Conservation (phyloP, 53 echinoderm and acorn worm genomes). For the Luidia sarsii region DNA sequence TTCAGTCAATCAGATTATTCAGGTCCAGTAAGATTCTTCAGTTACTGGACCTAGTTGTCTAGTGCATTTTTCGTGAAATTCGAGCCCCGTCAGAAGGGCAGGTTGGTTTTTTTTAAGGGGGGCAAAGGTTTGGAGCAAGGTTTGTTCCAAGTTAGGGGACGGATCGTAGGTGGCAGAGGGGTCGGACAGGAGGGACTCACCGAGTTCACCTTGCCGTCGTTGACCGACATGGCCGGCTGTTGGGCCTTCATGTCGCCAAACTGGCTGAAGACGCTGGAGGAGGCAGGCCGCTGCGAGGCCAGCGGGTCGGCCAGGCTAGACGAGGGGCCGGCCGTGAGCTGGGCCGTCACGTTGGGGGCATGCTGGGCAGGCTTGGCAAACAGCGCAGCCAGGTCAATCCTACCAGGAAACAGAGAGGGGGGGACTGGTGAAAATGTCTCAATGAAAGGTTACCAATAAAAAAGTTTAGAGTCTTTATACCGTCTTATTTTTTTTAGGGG, state of each 20-base stretch:
- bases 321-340: slow-evolving; percentile 11
- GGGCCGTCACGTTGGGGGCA: slow-evolving; percentile 14
- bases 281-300: slow-evolving; percentile 50
- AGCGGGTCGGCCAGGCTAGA: slow-evolving; percentile 19
- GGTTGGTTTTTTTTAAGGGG: no score
- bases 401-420: slow-evolving; percentile 24
- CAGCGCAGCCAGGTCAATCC: slow-evolving; percentile 87
- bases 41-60: no score
- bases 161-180: no score
- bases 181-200: slow-evolving; percentile 35
- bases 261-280: slow-evolving; percentile 83
- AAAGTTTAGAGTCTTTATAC: no score
- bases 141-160: background rate
- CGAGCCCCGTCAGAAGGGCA: no score
- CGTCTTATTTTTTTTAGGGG: no score
- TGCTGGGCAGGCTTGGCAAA: slow-evolving; percentile 74
- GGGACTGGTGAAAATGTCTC: no score
- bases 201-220: slow-evolving; percentile 48
- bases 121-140: background rate
- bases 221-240: slow-evolving; percentile 48
- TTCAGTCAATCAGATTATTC: no score
- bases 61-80: no score
- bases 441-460: no score
- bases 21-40: no score
- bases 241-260: slow-evolving; percentile 63